Conservation (phyloP, 2,888 invertebrate genomes). For the Acanthococcus lagerstroemiae region DNA sequence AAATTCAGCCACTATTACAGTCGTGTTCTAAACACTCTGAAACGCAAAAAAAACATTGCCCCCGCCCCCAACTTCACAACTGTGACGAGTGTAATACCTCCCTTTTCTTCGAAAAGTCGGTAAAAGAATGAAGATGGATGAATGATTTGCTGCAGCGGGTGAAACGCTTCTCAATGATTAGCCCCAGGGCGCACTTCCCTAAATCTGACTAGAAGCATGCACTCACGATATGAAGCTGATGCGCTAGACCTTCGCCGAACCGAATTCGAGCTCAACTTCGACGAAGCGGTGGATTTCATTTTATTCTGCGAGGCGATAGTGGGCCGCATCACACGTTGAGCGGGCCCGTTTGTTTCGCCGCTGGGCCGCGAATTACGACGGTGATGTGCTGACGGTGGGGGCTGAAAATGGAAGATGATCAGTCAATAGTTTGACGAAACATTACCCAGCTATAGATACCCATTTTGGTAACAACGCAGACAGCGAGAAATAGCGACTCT, state of each 20-base stretch:
- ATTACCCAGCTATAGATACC: not conserved
- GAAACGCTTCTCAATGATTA: too few species aligned
- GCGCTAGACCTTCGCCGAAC: conserved; percentile 42
- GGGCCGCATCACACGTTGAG: conserved; percentile 62
- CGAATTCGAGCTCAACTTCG: not conserved
- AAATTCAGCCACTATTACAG: too few species aligned
- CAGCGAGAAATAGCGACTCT: conserved; percentile 17
- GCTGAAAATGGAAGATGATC: too few species aligned
- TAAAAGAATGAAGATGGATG: too few species aligned
- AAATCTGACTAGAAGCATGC: conserved; percentile 3
- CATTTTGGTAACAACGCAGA: conserved; percentile 1
- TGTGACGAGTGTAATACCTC: too few species aligned
- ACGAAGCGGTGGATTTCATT: conserved; percentile 39
- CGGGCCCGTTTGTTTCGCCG: conserved; percentile 37
- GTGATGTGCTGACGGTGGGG: conserved; percentile 9
- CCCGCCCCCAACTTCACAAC: too few species aligned
- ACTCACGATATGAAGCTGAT: conserved; percentile 57
- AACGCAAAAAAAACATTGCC: too few species aligned
- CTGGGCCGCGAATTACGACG: conserved; percentile 19
- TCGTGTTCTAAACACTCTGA: too few species aligned
- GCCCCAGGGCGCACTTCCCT: too few species aligned
- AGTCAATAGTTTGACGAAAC: too few species aligned
- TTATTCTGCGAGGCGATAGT: conserved; percentile 76
- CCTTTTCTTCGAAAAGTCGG: too few species aligned
- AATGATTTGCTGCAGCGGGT: too few species aligned